phyloP scores from a whole-genome alignment of 2,113 vertebrate genomes.

The Siniperca chuatsi region DNA sequence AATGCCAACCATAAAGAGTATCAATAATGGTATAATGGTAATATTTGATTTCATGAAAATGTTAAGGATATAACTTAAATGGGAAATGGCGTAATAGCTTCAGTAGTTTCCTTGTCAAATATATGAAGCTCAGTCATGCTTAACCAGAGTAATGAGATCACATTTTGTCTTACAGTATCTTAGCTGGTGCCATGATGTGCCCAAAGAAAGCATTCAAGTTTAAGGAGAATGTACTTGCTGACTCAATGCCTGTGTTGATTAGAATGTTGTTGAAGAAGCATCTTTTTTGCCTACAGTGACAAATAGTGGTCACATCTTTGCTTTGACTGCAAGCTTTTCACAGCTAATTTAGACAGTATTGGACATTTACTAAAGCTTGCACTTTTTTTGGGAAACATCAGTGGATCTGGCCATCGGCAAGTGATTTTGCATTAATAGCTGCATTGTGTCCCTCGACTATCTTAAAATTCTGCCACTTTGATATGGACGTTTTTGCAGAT shows the following conservation, averaged over 20 bases:
- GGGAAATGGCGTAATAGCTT: not conserved
- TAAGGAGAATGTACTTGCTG: conserved; percentile 11
- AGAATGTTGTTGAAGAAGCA: conserved; percentile 8
- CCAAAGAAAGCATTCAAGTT: conserved; percentile 12
- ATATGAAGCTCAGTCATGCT: not conserved
- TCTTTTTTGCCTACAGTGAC: conserved; percentile 32
- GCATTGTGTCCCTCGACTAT: not conserved
- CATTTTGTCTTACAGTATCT: not conserved
- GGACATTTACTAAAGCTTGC: not conserved
- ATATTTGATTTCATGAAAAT: not conserved
- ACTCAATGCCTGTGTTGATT: conserved; percentile 53
- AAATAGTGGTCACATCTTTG: conserved; percentile 32
- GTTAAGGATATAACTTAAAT: not conserved
- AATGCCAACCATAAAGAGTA: not conserved
- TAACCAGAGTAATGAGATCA: not conserved
- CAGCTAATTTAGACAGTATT: conserved; percentile 12
- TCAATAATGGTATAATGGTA: not conserved
- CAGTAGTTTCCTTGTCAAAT: not conserved
- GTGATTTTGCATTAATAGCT: not conserved
- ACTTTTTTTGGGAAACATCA: not conserved
- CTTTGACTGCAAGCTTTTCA: conserved; percentile 27
- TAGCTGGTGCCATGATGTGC: not conserved
- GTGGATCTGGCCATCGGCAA: not conserved
- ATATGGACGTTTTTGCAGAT: not conserved
- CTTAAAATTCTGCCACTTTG: not conserved